phyloP scores from a whole-genome alignment of 53 echinoderm and acorn worm species.

The Actinopyga echinites region DNA sequence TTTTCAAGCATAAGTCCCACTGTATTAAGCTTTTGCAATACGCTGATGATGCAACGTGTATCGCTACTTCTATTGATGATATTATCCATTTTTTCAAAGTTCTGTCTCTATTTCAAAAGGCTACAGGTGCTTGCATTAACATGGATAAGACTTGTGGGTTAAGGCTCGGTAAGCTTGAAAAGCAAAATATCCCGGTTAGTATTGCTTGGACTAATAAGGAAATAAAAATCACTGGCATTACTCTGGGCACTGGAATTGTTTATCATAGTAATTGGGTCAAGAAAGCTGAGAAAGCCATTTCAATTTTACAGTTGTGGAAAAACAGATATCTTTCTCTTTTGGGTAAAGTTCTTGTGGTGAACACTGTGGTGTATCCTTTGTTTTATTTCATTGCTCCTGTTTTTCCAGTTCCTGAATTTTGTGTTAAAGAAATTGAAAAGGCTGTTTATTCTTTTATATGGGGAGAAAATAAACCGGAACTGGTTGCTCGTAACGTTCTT shows the following conservation, averaged over 20 bases:
- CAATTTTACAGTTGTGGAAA: conserved; percentile 7
- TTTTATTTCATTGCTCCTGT: conserved; percentile 39
- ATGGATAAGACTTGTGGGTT: not conserved
- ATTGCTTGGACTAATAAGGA: conserved; percentile 13
- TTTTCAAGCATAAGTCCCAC: no score
- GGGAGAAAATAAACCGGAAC: conserved; percentile 19
- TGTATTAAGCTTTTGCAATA: no score
- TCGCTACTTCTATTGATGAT: no score
- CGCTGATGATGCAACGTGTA: no score
- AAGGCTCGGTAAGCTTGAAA: not conserved
- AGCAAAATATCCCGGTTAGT: conserved; percentile 8
- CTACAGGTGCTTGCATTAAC: conserved; percentile 42
- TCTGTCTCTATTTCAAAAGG: conserved; percentile 9
- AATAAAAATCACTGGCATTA: conserved; percentile 48
- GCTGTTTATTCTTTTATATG: conserved; percentile 31
- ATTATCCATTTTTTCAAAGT: not conserved
- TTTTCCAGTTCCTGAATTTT: not conserved
- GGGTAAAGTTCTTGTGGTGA: conserved; percentile 32
- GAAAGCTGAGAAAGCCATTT: not conserved
- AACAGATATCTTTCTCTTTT: conserved; percentile 17
- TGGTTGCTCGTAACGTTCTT: not conserved
- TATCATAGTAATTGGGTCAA: not conserved
- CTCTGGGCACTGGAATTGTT: conserved; percentile 11
- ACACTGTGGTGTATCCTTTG: conserved; percentile 24
- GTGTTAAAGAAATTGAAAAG: not conserved